These are phyloP conservation scores for Trichoplax adhaerens DNA, from an alignment of 37 sponge, comb jelly and placozoan genomes.

Conservation along the genomic window DNA sequence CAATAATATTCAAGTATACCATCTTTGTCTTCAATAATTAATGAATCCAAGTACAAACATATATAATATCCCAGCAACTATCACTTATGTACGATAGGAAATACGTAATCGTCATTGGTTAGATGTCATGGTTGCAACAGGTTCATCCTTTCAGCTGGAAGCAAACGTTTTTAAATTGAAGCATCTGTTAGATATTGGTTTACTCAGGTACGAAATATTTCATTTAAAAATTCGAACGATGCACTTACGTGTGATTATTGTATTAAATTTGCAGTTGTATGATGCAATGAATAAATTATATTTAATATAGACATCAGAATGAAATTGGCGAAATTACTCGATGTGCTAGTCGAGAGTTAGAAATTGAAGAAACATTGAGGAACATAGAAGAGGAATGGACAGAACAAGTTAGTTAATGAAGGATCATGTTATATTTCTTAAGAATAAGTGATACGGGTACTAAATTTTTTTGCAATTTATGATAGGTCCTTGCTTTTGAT, in stretches of 20 bases:
- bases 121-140: slow-evolving; percentile 64
- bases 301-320: slow-evolving; percentile 15
- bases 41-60: no score
- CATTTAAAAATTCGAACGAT: slow-evolving; percentile 7
- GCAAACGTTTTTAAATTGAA: slow-evolving; percentile 55
- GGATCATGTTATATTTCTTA: no score
- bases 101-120: slow-evolving; percentile 79
- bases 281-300: no score
- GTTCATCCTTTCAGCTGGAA: slow-evolving; percentile 70
- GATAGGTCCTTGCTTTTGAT: slow-evolving; percentile 33
- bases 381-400: slow-evolving; percentile 69
- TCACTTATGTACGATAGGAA: slow-evolving; percentile 1
- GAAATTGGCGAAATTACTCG: slow-evolving; percentile 40
- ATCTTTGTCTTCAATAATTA: not conserved
- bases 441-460: no score
- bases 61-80: no score
- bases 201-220: slow-evolving; percentile 32
- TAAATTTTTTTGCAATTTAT: no score
- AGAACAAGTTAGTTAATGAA: slow-evolving; percentile 36
- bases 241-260: not conserved
- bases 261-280: not conserved
- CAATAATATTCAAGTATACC: no score
- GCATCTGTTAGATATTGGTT: slow-evolving; percentile 50
- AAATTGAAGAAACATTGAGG: slow-evolving; percentile 41
- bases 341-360: slow-evolving; percentile 40